Percentiles rank a stretch among this genome's conserved stretches.
These are phyloP conservation scores for Acanthosoma haemorrhoidale DNA, from an alignment of 2,888 invertebrate species.

Conservation along the genomic window DNA sequence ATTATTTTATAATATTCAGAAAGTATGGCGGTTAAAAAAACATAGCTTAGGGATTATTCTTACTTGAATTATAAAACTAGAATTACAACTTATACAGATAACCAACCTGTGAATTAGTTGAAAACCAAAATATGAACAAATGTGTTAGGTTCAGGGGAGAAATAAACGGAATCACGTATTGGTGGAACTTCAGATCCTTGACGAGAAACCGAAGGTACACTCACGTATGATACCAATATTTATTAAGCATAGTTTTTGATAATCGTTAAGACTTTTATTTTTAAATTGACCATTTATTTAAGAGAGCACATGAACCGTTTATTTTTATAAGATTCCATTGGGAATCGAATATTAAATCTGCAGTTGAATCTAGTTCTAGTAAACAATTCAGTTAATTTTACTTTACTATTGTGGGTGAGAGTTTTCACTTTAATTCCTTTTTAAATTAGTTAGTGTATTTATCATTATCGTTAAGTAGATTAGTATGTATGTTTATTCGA, in stretches of 20 bases:
- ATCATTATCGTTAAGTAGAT: no score
- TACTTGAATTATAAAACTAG: background rate
- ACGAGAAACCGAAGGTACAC: slow-evolving; percentile 32
- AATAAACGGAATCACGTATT: slow-evolving; percentile 30
- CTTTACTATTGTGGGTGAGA: no score
- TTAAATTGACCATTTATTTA: background rate
- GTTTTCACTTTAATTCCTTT: no score
- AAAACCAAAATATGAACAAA: background rate
- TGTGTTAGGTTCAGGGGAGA: slow-evolving; percentile 31
- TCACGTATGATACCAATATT: slow-evolving; percentile 9
- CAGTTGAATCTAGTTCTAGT: no score
- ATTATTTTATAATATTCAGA: no score
- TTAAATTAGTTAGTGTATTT: no score
- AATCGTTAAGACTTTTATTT: background rate
- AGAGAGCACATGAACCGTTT: background rate
- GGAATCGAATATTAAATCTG: no score
- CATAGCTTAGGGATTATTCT: no score
- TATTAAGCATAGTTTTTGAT: background rate
- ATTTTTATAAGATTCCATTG: no score
- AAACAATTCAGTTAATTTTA: no score
- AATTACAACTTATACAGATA: background rate
- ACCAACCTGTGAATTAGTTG: background rate
- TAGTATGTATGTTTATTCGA: no score
- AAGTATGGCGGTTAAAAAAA: no score
- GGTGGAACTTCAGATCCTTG: slow-evolving; percentile 27